These are phyloP conservation scores for Pantherophis alleghaniensis DNA, from an alignment of 2,797 vertebrate species.

Conservation along the genomic window DNA sequence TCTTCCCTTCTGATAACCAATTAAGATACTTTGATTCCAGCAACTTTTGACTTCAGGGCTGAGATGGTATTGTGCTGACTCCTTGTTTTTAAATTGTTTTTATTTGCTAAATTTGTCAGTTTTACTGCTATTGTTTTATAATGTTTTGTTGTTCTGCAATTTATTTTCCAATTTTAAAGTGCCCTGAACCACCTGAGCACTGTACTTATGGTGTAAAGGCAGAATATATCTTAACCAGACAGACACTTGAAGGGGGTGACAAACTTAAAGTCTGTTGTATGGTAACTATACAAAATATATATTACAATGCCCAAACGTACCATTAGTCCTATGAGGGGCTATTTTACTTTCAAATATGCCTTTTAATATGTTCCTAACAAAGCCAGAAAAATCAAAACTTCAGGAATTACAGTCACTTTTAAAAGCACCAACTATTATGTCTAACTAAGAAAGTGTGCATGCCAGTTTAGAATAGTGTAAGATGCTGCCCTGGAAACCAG, in stretches of 20 bases:
- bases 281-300: background rate
- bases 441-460: background rate
- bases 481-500: background rate
- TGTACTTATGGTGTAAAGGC: background rate
- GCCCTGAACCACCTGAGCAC: background rate
- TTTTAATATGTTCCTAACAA: slow-evolving; percentile 1
- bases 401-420: background rate
- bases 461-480: background rate
- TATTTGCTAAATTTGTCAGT: background rate
- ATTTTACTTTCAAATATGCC: background rate
- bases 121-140: background rate
- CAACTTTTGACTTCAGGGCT: background rate
- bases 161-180: background rate
- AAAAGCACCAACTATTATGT: background rate
- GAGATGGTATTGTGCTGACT: background rate
- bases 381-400: background rate
- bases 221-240: background rate
- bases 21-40: background rate
- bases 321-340: background rate
- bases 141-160: background rate
- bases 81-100: background rate
- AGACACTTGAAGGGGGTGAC: background rate
- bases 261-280: background rate
- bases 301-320: background rate
- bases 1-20: background rate